Evolutionary conservation across 1,140 invertebrate species (phyloP), one percentile per base, ranked within the genome.

Genomic region (Diuraphis noxia): DNA sequence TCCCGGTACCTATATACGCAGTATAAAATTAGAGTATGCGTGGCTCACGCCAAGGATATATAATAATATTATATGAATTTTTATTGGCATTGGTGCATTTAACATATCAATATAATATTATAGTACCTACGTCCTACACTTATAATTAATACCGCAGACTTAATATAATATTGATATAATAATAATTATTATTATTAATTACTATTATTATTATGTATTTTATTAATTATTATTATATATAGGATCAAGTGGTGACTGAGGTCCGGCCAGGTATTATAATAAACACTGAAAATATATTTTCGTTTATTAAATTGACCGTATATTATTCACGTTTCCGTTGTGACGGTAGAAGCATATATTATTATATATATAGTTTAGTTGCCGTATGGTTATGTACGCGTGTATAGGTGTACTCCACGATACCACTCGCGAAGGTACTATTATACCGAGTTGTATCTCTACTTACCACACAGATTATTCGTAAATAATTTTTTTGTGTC

Each of bases 401-500:
- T 19, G 56, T n/a, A 17, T 17, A 19, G 9, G 30, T 63, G 30
- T 63, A 63, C 56, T n/a, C 25, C 2, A 8, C 52, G 25, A n/a
- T 63, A 17, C 30, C 56, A n/a, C 30, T 17, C 56, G 30, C 5
- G 13, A n/a, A n/a, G 30, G 56, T 72, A 72, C 30, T n/a, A 1
- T 49, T 72, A n/a, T 72, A 72, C 56, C 56, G 56, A n/a, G 56
- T 17, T 17, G 13, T 72, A 72, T 13, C 56, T n/a, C 56, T 17
- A 6, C 13, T 72, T 17, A 72, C 56, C 56, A 17, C 30, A 43
- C 13, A 41, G 9, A 86, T 52, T 86, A 72, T 72, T 86, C 34
- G 43, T 86, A 86, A 21, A 86, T 52, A 46, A 52, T 86, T 49
- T 52, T 86, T 86, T 86, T 52, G 52, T 86, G 46, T 52, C 46